Evolutionary conservation across 2,888 invertebrate genomes (phyloP).

Genomic region (Fragum sueziense): DNA sequence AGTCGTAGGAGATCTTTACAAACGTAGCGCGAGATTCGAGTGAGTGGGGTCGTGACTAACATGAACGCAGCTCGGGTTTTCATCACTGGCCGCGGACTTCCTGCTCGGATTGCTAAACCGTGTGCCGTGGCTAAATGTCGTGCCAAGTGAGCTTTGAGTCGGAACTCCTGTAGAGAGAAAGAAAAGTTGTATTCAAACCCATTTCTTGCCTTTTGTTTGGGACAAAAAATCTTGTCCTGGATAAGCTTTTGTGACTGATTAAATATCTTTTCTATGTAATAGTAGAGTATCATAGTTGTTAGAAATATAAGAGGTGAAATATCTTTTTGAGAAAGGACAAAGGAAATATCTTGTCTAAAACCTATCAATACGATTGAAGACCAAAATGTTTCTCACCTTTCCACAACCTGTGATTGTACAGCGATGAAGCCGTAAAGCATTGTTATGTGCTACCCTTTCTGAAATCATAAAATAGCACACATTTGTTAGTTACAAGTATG

Average conservation of each 20-base stretch:
- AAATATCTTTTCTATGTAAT: too few species aligned
- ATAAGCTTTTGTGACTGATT: too few species aligned
- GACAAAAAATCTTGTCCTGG: too few species aligned
- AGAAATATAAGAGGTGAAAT: too few species aligned
- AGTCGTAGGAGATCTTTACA: conserved; percentile 91
- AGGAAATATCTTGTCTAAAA: too few species aligned
- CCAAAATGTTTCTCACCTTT: conserved; percentile 84
- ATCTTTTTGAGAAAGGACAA: too few species aligned
- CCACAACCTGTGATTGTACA: conserved; percentile 96
- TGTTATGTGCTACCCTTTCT: conserved; percentile 84
- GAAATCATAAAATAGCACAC: conserved; percentile 61
- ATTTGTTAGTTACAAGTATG: too few species aligned
- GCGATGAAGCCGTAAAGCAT: conserved; percentile 91
- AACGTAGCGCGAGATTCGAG: conserved; percentile 93
- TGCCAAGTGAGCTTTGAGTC: conserved; percentile 95
- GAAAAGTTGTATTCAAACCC: too few species aligned
- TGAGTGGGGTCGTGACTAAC: conserved; percentile 94
- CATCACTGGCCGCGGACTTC: conserved; percentile 95
- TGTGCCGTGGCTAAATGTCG: conserved; percentile 97
- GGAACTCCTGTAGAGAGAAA: conserved; percentile 88
- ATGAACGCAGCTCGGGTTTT: conserved; percentile 98
- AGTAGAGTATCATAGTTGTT: too few species aligned
- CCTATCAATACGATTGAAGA: too few species aligned
- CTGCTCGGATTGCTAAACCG: conserved; percentile 88
- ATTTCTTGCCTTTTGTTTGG: too few species aligned